Percentiles rank a stretch among this genome's conserved stretches.
Evolutionary conservation across 1,140 invertebrate genomes (phyloP).

Genomic region (Aricia agestis): DNA sequence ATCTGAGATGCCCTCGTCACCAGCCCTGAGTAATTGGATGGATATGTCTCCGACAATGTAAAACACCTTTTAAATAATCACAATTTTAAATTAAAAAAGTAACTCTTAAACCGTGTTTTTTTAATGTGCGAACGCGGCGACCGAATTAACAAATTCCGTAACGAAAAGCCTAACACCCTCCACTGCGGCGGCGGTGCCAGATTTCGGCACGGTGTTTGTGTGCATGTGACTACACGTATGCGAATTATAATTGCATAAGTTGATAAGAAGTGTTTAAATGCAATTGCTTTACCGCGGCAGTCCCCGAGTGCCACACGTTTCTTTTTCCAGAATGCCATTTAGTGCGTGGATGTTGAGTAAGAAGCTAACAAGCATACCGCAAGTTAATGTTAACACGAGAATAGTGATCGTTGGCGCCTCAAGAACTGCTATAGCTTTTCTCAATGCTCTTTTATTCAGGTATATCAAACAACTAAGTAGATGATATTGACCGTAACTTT

Average conservation of each 20-base stretch:
- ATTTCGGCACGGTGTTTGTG: too few relatives aligned
- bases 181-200: too few relatives aligned
- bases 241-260: too few relatives aligned
- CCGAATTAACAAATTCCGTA: too few relatives aligned
- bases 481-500: not conserved
- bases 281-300: too few relatives aligned
- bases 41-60: conserved; percentile 43
- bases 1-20: conserved; percentile 40
- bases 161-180: too few relatives aligned
- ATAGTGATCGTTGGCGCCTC: conserved; percentile 85
- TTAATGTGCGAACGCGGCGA: too few relatives aligned
- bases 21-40: conserved; percentile 37
- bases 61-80: conserved; percentile 22
- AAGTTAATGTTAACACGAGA: conserved; percentile 73
- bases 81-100: not conserved
- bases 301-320: too few relatives aligned
- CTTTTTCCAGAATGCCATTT: conserved; percentile 46
- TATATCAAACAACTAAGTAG: conserved; percentile 37
- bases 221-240: too few relatives aligned
- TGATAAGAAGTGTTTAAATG: too few relatives aligned
- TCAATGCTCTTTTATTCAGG: conserved; percentile 80
- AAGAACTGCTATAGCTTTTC: conserved; percentile 80
- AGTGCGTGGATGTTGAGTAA: conserved; percentile 55
- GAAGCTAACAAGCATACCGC: conserved; percentile 48
- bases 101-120: too few relatives aligned